Base-by-base conservation (phyloP, 2,797 vertebrate genomes). In the Phalloptychus januarius region DNA sequence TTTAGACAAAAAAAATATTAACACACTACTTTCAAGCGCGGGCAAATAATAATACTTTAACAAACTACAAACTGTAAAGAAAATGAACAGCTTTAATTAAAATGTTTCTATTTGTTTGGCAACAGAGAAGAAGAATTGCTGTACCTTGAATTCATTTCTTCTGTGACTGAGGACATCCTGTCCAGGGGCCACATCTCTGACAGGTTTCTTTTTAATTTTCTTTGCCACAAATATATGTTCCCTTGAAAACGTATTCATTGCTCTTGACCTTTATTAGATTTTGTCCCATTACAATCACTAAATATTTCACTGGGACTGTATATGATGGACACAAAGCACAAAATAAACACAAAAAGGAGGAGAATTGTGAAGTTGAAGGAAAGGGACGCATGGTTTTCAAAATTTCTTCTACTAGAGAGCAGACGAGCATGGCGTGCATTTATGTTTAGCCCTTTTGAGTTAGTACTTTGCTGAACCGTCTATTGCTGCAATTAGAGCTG, bases 131-230 rank as follows among this genome's bases (percentile, higher is more conserved):
- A 98, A 85, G 97, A 99, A 87, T 88, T 97, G 58, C 85, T 94
- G 78, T 98, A 98, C 93, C 95, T 99, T 76, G 96, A 94, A 86
- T 99, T 99, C 89, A 96, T 99, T 87, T 95, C 97, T 91, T 96
- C 96, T 82, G 89, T 99, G 82, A 99, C 98, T 67, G 96, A 97
- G 82, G 97, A 99, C 74, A 97, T 99, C 91, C 94, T 99, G 91
- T 95, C 90, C 84, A 94, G 96, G 38, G 97, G 96, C 69, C 91
- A 98, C 45, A 97, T 97, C 94, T 98, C 98, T 82, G 95, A 97
- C 94, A 97, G 97, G 98, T 99, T 78, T 75, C 63, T 40, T 46
- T 56, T n/a, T 67, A 28, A 70, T 45, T 77, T 76, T 77, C 25
- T 61, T 23, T 61, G 71, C 31, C 28, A 46, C 46, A 52, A 13